Evolutionary conservation across 1,140 invertebrate species (phyloP), one percentile per base, ranked within the genome.

Genomic region (Pseudomyrmex cubaensis): DNA sequence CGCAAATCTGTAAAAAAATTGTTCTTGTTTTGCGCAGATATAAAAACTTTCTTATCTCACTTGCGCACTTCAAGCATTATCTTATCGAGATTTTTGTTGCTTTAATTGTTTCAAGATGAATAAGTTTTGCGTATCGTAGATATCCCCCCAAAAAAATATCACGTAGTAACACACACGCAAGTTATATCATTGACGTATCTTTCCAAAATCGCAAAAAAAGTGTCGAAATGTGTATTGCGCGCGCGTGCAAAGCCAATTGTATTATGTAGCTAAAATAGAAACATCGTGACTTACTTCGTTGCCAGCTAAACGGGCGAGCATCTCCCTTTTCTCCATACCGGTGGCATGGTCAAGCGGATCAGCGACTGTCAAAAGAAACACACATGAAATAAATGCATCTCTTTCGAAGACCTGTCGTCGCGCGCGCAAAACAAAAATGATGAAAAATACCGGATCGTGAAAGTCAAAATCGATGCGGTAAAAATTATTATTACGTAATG

Each of bases 321-420:
- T 93, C 94, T 99, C 98, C 90, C 96, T 96, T 93, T 98, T 98
- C 93, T 99, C 98, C 50, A 98, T 90, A 89, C 99, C 99, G 80
- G 98, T 99, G 1, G 98, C 97, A 93, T 98, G 98, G 90, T 99
- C 98, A 88, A 99, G 86, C 13, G 97, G 97, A 93, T 99, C 98
- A 50, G 97, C 94, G 95, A 98, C 96, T 93, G 44, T 50, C 76
- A 35, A 95, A 96, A 94, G 74, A 93, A 93, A 59, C 76, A 84
- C 88, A 67, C 87, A 80, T 0, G 56, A 82, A 59, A 5, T 25
- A 50, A 70, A 5, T 15, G 64, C 17, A n/a, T n/a, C 66, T 67
- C 67, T 70, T 61, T 84, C 59, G 15, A 9, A 48, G 25, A 48
- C 46, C 46, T 35, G 2, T 0, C 15, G 64, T 75, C 9, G 4